Evolutionary conservation across 1,140 invertebrate species (phyloP).

Genomic region (Bombyx mori): ASM3026992v2 NC_085119.1:16273001-16273500

Average conservation of each 20-base stretch:
- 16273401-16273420: constrained; percentile 57
- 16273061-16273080: constrained; percentile 7
- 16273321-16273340: constrained; percentile 52
- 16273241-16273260: constrained; percentile 68
- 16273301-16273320: constrained; percentile 66
- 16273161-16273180: constrained; percentile 72
- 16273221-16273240: constrained; percentile 52
- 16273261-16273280: constrained; percentile 63
- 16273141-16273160: constrained; percentile 54
- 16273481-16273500: background rate
- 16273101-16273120: constrained; percentile 68
- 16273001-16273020: no score
- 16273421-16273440: constrained; percentile 18
- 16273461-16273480: constrained; percentile 1
- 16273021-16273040: constrained; percentile 24
- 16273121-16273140: constrained; percentile 71
- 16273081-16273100: constrained; percentile 42
- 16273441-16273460: constrained; percentile 1
- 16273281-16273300: constrained; percentile 29
- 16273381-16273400: constrained; percentile 79
- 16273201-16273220: constrained; percentile 63
- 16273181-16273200: constrained; percentile 70
- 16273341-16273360: constrained; percentile 74
- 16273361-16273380: constrained; percentile 78
- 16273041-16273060: constrained; percentile 44